Evolutionary conservation across 1,140 invertebrate genomes (phyloP).

Genomic region (Drosophila suzukii): DNA sequence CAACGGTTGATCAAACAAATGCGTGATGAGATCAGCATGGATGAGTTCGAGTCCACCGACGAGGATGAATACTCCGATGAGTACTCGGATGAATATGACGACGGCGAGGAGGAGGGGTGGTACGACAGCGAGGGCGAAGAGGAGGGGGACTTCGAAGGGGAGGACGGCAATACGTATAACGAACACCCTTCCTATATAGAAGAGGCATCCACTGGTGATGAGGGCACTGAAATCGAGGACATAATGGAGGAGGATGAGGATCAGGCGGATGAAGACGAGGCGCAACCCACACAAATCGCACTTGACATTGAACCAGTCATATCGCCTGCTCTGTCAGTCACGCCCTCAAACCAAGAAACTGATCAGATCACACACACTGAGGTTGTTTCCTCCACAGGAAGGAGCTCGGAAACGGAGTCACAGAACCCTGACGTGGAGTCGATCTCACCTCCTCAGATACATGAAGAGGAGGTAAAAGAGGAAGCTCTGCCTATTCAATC

Average conservation of each 20-base stretch:
- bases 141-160: slow-evolving; percentile 68
- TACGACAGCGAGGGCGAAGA: slow-evolving; percentile 85
- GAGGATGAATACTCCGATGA: slow-evolving; percentile 85
- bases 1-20: slow-evolving; percentile 87
- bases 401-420: neutral
- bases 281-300: slow-evolving; percentile 6
- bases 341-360: slow-evolving; percentile 57
- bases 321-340: slow-evolving; percentile 54
- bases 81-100: slow-evolving; percentile 84
- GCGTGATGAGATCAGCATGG: slow-evolving; percentile 87
- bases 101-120: slow-evolving; percentile 85
- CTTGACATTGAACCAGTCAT: slow-evolving; percentile 45
- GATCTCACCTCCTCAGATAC: neutral
- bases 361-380: slow-evolving; percentile 37
- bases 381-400: slow-evolving; percentile 52
- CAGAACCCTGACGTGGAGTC: neutral
- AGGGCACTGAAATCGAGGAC: slow-evolving; percentile 66
- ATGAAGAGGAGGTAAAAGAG: neutral
- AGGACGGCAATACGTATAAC: slow-evolving; percentile 59
- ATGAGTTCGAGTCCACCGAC: slow-evolving; percentile 86
- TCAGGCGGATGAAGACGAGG: slow-evolving; percentile 32
- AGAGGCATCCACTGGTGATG: slow-evolving; percentile 69
- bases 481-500: slow-evolving; percentile 4
- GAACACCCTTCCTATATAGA: slow-evolving; percentile 52
- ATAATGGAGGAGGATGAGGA: slow-evolving; percentile 62